These are phyloP conservation scores for Tapirus indicus DNA, from an alignment of 2,797 vertebrate genomes.

Conservation along the genomic window DNA sequence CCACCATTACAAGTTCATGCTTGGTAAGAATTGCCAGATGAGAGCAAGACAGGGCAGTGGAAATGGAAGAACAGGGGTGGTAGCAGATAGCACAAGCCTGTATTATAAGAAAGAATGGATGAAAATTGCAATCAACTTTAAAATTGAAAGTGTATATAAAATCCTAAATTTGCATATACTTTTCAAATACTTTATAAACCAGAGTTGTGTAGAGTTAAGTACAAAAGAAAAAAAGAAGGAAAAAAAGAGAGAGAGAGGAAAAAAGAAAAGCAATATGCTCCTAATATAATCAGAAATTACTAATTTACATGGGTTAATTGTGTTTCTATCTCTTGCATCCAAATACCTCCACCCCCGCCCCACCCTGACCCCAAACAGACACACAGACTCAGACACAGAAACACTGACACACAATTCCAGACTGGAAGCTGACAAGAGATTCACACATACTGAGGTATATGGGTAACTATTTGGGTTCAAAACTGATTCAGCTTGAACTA, in stretches of 20 bases:
- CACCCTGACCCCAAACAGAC: not conserved
- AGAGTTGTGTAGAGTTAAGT: not conserved
- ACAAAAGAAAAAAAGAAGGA: not conserved
- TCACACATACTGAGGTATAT: too few relatives aligned
- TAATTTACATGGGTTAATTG: not conserved
- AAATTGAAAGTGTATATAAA: not conserved
- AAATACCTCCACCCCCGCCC: not conserved
- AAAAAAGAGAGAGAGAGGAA: not conserved
- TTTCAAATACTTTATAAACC: not conserved
- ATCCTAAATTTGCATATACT: not conserved
- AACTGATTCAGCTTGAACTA: too few relatives aligned
- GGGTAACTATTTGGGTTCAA: too few relatives aligned
- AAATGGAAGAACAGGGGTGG: not conserved
- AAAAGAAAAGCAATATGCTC: not conserved
- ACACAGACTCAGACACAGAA: not conserved
- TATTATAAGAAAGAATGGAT: not conserved
- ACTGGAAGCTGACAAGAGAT: not conserved
- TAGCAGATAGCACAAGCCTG: not conserved
- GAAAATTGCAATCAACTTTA: not conserved
- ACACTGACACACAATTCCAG: not conserved
- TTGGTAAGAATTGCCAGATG: not conserved
- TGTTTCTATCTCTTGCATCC: constrained; percentile 3
- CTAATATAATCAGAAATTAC: constrained; percentile 19
- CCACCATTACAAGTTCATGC: not conserved
- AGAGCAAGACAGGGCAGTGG: not conserved